Base-by-base conservation (phyloP, 2,797 vertebrate species). In the Tarsius wallacei region DNA sequence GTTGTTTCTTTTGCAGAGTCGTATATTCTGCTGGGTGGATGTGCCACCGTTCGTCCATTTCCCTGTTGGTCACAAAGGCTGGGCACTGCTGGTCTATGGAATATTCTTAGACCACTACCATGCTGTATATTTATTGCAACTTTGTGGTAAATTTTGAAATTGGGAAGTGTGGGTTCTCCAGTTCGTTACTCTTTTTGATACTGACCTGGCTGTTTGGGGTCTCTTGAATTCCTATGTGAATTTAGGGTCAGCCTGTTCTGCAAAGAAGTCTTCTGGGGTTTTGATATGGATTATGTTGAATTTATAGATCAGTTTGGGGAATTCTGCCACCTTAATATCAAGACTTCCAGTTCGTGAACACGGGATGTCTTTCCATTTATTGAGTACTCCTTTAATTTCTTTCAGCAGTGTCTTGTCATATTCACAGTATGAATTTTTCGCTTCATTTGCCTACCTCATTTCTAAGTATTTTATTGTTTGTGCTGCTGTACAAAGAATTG, bases 311-410 rank as follows among this genome's bases (percentile, higher is more conserved):
- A 81, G 61, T 70, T 95, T 76, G 15, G 15, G 47, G 68, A 93
- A 90, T 47, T 89, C 57, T 93, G 10, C 12, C 55, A 4, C 55
- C 22, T 85, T 80, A 74, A 49, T 53, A 53, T 47, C 70, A 83
- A 92, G 63, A 76, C 47, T 63, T 76, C 49, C 47, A 14, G 47
- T 66, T 33, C 57, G 14, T 68, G 28, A 86, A 70, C 21, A 26
- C 36, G 55, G 61, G n/a, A n/a, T 51, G 21, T 61, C 63, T 94
- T 87, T 74, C 59, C 53, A 59, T 77, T 94, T 83, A 83, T 55
- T 96, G 59, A 71, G 6, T 91, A 57, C 19, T 83, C 70, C 66
- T 71, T 76, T 91, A 57, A 93, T 89, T 78, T 96, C 47, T 87
- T 82, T 87, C 51, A 76, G 63, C 68, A 71, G 16, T 87, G 8